Conservation (phyloP, 2,888 invertebrate genomes). For the Andrena hattorfiana region DNA sequence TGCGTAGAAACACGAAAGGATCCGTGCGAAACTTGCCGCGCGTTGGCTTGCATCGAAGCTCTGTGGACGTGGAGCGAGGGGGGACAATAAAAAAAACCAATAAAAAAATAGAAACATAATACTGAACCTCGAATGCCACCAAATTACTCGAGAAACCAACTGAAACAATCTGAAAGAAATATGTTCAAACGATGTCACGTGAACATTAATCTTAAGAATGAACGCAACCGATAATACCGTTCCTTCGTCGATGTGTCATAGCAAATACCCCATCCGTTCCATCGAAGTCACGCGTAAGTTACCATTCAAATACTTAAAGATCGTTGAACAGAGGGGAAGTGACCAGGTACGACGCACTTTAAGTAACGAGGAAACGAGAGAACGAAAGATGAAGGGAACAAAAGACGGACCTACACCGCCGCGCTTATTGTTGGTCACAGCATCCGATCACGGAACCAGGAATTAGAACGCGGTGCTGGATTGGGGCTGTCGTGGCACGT, state of each 20-base stretch:
- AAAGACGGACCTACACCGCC: slow-evolving; percentile 81
- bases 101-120: neutral
- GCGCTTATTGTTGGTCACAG: slow-evolving; percentile 85
- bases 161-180: too few relatives aligned
- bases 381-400: slow-evolving; percentile 44
- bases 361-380: neutral
- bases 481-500: slow-evolving; percentile 79
- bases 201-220: too few relatives aligned
- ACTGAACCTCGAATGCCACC: neutral
- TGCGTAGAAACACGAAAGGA: slow-evolving; percentile 34
- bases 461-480: slow-evolving; percentile 84
- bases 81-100: neutral
- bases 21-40: slow-evolving; percentile 51
- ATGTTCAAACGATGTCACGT: too few relatives aligned
- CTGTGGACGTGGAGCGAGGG: slow-evolving; percentile 24
- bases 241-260: too few relatives aligned
- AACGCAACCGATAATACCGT: too few relatives aligned
- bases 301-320: neutral
- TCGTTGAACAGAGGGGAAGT: neutral
- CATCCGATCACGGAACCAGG: slow-evolving; percentile 85
- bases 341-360: neutral
- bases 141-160: neutral
- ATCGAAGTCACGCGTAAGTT: too few relatives aligned
- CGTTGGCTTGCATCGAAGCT: slow-evolving; percentile 62
- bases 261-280: too few relatives aligned